Evolutionary conservation across 2,888 invertebrate species (phyloP).

Genomic region (Tipula lateralis): DNA sequence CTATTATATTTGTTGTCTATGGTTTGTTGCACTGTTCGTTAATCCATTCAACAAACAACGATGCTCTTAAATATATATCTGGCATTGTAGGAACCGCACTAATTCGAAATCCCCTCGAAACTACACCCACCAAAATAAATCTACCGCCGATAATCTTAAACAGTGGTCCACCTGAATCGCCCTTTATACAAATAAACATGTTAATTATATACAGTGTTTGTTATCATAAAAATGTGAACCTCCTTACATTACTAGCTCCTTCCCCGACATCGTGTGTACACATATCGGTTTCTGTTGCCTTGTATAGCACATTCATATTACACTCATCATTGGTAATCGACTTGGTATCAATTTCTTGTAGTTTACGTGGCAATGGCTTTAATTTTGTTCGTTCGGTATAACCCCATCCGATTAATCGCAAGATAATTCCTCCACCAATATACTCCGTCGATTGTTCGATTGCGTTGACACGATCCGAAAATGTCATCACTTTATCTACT

Average conservation of each 20-base stretch:
- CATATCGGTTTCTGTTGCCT: background rate
- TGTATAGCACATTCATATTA: background rate
- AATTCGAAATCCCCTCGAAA: conserved; percentile 20
- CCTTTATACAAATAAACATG: conserved; percentile 13
- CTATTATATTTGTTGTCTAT: no score
- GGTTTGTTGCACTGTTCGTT: background rate
- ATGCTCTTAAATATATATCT: conserved; percentile 29
- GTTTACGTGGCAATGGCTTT: background rate
- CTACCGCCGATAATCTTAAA: background rate
- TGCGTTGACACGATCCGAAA: background rate
- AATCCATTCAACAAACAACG: conserved; percentile 31
- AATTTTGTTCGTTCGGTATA: background rate
- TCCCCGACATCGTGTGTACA: background rate
- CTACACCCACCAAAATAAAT: conserved; percentile 30
- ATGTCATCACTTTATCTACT: background rate
- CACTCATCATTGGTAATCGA: background rate
- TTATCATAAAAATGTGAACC: background rate
- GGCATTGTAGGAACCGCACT: background rate
- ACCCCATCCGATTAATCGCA: background rate
- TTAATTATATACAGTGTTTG: background rate
- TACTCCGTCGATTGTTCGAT: background rate
- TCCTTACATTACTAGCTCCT: conserved; percentile 29
- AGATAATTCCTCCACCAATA: background rate
- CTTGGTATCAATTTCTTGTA: background rate
- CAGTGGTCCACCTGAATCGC: conserved; percentile 33